Conservation (phyloP, 2,797 vertebrate genomes). For the Sphenodon punctatus region DNA sequence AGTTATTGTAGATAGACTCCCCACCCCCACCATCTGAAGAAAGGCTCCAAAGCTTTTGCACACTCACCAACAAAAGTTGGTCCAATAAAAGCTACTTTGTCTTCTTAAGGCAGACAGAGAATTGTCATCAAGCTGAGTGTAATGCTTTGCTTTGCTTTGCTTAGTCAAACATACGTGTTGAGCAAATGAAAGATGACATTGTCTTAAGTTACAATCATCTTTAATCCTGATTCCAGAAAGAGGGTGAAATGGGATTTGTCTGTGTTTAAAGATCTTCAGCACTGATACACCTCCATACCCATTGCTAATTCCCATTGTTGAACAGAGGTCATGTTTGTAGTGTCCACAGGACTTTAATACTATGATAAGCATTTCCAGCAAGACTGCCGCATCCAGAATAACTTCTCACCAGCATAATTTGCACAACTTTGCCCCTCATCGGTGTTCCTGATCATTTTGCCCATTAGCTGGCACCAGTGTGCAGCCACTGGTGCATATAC, state of each 20-base stretch:
- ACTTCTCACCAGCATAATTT: neutral
- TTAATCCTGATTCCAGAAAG: neutral
- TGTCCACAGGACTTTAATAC: neutral
- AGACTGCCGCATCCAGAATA: neutral
- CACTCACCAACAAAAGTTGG: too few relatives aligned
- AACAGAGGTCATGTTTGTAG: neutral
- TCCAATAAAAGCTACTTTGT: too few relatives aligned
- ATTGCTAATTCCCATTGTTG: neutral
- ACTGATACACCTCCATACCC: neutral
- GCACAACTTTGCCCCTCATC: too few relatives aligned
- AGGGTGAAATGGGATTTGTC: neutral
- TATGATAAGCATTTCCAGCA: neutral
- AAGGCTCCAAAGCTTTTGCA: too few relatives aligned
- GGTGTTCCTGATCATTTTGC: neutral
- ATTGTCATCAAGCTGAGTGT: neutral
- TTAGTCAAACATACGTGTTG: too few relatives aligned
- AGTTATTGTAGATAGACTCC: too few relatives aligned
- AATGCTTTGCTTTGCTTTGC: too few relatives aligned
- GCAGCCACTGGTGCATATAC: neutral
- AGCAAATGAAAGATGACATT: too few relatives aligned
- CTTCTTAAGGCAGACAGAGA: too few relatives aligned
- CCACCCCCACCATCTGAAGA: too few relatives aligned
- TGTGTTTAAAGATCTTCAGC: neutral
- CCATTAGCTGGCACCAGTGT: constrained; percentile 47
- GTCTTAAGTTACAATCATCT: too few relatives aligned